These are phyloP conservation scores for Pseudolycoriella hygida DNA, from an alignment of 2,888 invertebrate species.

Conservation along the genomic window DNA sequence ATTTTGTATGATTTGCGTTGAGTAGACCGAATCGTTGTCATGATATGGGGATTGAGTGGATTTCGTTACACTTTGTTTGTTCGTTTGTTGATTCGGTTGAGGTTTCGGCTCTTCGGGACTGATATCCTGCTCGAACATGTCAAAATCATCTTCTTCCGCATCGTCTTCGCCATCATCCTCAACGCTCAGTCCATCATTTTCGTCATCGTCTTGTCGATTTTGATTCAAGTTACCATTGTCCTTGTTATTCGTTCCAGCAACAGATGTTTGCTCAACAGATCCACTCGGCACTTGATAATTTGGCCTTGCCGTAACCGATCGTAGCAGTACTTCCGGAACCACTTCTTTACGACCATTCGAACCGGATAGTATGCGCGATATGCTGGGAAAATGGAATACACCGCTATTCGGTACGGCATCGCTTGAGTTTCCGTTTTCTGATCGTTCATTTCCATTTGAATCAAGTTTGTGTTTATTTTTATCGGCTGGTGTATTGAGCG, in stretches of 20 bases:
- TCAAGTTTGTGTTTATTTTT: conserved; percentile 23
- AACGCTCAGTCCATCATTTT: conserved; percentile 7
- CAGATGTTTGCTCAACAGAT: conserved; percentile 14
- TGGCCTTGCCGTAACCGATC: conserved; percentile 43
- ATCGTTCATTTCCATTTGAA: conserved; percentile 1
- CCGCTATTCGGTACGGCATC: conserved; percentile 32
- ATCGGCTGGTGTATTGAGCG: conserved; percentile 56
- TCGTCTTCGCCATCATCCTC: conserved; percentile 6
- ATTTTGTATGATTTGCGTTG: conserved; percentile 38
- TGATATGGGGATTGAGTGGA: conserved; percentile 32
- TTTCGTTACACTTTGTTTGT: conserved; percentile 11
- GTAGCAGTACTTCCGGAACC: conserved; percentile 56
- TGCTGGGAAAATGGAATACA: conserved; percentile 56
- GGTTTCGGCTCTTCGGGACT: conserved; percentile 14
- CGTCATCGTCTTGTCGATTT: conserved; percentile 6
- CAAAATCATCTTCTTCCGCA: conserved; percentile 5
- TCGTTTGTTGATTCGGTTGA: conserved; percentile 13
- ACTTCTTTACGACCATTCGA: conserved; percentile 71
- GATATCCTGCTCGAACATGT: conserved; percentile 1
- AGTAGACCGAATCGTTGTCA: conserved; percentile 32
- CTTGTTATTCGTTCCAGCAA: neutral
- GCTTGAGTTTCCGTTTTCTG: conserved; percentile 26
- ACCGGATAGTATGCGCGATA: conserved; percentile 68
- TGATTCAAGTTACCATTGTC: conserved; percentile 10
- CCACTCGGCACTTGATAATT: conserved; percentile 17